Evolutionary conservation across 2,113 vertebrate species (phyloP), one percentile per base, ranked within the genome.

Genomic region (Oncorhynchus mykiss): DNA sequence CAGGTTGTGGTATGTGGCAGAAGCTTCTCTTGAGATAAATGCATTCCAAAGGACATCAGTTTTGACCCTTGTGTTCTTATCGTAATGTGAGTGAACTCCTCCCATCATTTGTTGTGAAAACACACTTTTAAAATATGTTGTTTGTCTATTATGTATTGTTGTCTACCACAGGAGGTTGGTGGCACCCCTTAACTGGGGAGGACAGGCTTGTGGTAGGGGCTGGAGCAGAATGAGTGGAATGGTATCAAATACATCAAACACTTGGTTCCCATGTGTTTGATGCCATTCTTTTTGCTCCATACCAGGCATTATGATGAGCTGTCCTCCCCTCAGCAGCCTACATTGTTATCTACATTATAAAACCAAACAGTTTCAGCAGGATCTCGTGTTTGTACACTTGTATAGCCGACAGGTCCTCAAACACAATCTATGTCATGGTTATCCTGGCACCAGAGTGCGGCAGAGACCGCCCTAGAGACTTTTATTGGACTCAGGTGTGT

Each of bases 361-460:
- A 57, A 57, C 13, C 54, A 57, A 20, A 57, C 4, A 57, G 54
- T 18, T 18, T 57, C 14, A 57, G 78, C 70, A 11, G 67, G 51
- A 77, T 78, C 73, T 79, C 74, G 12, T 77, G 82, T 88, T 87
- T 85, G 73, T 82, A 72, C 67, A 74, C 57, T 70, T 72, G 88
- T 45, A 12, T 11, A 45, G 39, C 82, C 85, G 74, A 77, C 85
- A 83, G 82, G 85, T 67, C 83, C 85, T 83, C 89, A 0, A 45
- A 45, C 39, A 45, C 39, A 11, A 45, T 88, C 85, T 86, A 80
- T 84, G 34, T 34, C 34, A 34, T 34, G 34, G 34, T 34, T 34
- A 34, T 34, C 34, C 34, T 34, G 34, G 34, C 34, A 34, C 6
- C 6, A 34, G 34, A 7, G 34, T 6, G 34, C 6, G 1, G 6